Conservation (phyloP, 1,140 invertebrate species). For the Maconellicoccus hirsutus region DNA sequence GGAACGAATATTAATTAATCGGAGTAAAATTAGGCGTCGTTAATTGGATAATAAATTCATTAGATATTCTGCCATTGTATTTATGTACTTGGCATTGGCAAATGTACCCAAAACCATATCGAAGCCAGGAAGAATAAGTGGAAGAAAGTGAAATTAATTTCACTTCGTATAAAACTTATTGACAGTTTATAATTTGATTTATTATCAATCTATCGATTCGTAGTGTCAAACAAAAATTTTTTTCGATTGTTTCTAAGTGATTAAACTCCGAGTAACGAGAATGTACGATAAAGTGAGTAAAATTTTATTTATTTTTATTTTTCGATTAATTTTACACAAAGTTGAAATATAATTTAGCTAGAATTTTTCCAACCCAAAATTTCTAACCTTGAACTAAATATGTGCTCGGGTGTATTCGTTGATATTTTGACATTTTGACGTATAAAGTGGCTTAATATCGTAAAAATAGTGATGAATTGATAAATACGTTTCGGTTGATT, state of each 20-base stretch:
- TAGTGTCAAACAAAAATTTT: not conserved
- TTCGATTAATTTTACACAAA: too few relatives aligned
- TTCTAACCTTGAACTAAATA: too few relatives aligned
- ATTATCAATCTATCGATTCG: not conserved
- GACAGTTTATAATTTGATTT: not conserved
- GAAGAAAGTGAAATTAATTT: conserved; percentile 1
- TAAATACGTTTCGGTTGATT: too few relatives aligned
- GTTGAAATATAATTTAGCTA: too few relatives aligned
- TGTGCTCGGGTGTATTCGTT: too few relatives aligned
- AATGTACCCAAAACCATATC: not conserved
- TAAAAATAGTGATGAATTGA: too few relatives aligned
- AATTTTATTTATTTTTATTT: not conserved
- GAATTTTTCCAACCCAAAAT: too few relatives aligned
- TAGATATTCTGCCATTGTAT: not conserved
- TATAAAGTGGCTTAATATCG: too few relatives aligned
- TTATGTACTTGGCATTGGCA: not conserved
- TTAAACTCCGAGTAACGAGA: not conserved
- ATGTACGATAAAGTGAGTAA: not conserved
- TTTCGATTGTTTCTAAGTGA: not conserved
- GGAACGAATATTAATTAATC: not conserved
- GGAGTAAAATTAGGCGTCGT: not conserved
- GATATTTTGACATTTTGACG: too few relatives aligned
- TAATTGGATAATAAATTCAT: not conserved
- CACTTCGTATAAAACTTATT: conserved; percentile 3
- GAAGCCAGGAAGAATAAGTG: not conserved